Percentiles rank a stretch among this genome's conserved stretches.
Conservation (phyloP, 1,140 invertebrate genomes). For the Hormaphis cornu region DNA sequence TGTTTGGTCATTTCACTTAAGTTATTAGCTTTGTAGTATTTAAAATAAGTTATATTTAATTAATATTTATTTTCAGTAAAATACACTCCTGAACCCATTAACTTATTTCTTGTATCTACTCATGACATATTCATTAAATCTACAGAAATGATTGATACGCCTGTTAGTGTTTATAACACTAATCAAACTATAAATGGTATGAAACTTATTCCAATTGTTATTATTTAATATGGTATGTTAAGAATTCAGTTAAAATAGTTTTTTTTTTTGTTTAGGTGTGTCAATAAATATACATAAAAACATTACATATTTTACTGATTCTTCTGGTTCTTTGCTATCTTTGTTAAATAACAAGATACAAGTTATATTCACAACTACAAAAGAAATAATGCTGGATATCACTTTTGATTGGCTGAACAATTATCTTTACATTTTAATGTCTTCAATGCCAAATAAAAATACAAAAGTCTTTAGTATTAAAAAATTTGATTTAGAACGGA, state of each 20-base stretch:
- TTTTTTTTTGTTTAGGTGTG: constrained; percentile 50
- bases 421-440: constrained; percentile 67
- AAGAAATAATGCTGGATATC: constrained; percentile 41
- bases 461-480: constrained; percentile 58
- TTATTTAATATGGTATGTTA: background rate
- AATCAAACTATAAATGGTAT: constrained; percentile 16
- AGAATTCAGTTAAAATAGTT: background rate
- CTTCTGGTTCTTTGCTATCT: constrained; percentile 52
- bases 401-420: constrained; percentile 81
- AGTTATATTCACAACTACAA: background rate
- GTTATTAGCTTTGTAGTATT: background rate
- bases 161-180: background rate
- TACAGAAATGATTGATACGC: constrained; percentile 4
- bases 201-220: background rate
- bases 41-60: background rate
- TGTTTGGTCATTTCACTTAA: background rate
- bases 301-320: constrained; percentile 65
- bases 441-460: background rate
- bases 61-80: background rate
- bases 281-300: constrained; percentile 61
- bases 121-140: background rate
- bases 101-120: constrained; percentile 13
- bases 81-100: constrained; percentile 9
- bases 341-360: constrained; percentile 42
- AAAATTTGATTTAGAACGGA: constrained; percentile 61